phyloP scores from a whole-genome alignment of 2,797 vertebrate genomes.

The Lophotriccus pileatus region DNA sequence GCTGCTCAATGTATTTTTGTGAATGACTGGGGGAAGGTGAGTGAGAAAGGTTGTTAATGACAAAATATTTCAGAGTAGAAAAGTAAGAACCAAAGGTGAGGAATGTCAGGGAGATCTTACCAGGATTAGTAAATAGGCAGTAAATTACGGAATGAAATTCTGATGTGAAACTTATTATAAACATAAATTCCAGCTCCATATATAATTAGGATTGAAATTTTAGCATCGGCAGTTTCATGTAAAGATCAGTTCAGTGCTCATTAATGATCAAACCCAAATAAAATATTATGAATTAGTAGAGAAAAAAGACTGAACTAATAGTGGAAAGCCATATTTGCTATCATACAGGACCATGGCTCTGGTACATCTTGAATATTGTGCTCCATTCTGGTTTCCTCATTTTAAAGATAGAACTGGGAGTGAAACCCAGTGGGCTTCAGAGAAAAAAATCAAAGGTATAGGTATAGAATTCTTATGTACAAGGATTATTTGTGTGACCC shows the following conservation, averaged over 20 bases:
- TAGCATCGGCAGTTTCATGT: background rate
- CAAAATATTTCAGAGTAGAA: background rate
- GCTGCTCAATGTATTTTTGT: background rate
- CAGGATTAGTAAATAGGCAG: background rate
- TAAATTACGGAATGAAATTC: background rate
- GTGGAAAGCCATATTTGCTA: background rate
- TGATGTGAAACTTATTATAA: background rate
- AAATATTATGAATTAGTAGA: background rate
- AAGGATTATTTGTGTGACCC: background rate
- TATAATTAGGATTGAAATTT: background rate
- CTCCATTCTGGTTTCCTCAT: background rate
- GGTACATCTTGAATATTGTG: accelerated
- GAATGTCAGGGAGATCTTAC: background rate
- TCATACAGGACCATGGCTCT: background rate
- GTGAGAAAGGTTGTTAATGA: background rate
- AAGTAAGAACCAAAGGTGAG: background rate
- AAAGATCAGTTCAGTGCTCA: background rate
- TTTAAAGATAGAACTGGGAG: background rate
- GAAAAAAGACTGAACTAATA: background rate
- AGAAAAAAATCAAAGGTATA: background rate
- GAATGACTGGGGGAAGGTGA: background rate
- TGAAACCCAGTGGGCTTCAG: background rate
- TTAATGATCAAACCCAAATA: background rate
- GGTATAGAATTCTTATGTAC: background rate
- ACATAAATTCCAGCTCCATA: background rate